These are phyloP conservation scores for Diabrotica balteata DNA, from an alignment of 2,888 invertebrate species.

Conservation along the genomic window DNA sequence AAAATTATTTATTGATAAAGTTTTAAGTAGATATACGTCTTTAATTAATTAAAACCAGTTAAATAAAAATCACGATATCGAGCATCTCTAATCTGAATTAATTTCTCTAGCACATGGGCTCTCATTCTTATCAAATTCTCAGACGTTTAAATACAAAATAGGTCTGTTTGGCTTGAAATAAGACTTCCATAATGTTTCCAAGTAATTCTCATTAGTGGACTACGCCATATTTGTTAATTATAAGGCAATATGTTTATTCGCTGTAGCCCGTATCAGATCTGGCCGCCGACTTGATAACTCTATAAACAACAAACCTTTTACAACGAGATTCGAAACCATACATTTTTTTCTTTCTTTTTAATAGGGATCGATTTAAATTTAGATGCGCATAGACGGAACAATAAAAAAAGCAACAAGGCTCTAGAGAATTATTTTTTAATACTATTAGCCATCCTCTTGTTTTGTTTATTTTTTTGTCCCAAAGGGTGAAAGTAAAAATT, in stretches of 20 bases:
- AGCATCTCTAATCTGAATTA: background rate
- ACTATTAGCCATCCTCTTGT: too few relatives aligned
- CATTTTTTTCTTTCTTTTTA: conserved; percentile 34
- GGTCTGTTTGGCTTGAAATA: conserved; percentile 15
- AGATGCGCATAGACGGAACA: conserved; percentile 2
- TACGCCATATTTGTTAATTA: conserved; percentile 33
- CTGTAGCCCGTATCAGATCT: conserved; percentile 27
- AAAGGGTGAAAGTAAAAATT: too few relatives aligned
- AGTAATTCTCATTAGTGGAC: conserved; percentile 16
- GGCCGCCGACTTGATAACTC: conserved; percentile 34
- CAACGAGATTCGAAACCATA: conserved; percentile 34
- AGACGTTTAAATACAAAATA: conserved; percentile 11
- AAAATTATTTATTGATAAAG: too few relatives aligned
- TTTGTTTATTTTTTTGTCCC: too few relatives aligned
- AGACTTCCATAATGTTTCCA: conserved; percentile 14
- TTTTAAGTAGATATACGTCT: too few relatives aligned
- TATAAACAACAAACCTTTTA: conserved; percentile 37
- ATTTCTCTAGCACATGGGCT: conserved; percentile 3
- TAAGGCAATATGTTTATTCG: conserved; percentile 34
- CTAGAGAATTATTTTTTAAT: too few relatives aligned
- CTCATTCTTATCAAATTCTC: background rate
- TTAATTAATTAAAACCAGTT: too few relatives aligned
- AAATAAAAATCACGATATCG: background rate
- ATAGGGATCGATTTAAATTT: conserved; percentile 26
- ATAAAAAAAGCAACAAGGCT: too few relatives aligned